These are phyloP conservation scores for Pterostichus madidus DNA, from an alignment of 2,888 invertebrate species.

Conservation along the genomic window DNA sequence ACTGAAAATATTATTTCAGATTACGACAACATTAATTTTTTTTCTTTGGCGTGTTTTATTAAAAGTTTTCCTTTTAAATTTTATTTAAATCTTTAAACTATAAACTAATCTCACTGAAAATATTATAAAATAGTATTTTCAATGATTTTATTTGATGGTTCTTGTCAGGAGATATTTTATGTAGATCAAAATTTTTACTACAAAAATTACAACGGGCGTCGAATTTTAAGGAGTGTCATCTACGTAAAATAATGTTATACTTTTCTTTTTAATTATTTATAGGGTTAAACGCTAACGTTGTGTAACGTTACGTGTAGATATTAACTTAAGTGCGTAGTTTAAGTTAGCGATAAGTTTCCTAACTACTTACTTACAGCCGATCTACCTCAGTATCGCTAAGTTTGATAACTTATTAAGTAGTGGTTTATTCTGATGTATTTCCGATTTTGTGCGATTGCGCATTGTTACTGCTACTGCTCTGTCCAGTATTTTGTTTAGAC, in stretches of 20 bases:
- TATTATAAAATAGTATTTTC: slow-evolving; percentile 67
- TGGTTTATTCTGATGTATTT: slow-evolving; percentile 25
- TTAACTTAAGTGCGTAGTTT: slow-evolving; percentile 57
- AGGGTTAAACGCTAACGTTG: slow-evolving; percentile 31
- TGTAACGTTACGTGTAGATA: slow-evolving; percentile 49
- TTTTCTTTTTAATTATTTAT: slow-evolving; percentile 60
- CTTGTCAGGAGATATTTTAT: slow-evolving; percentile 71
- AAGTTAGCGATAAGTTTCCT: slow-evolving; percentile 57
- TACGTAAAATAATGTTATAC: slow-evolving; percentile 71
- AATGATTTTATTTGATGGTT: slow-evolving; percentile 67
- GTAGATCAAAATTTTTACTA: slow-evolving; percentile 69
- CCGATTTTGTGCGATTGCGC: slow-evolving; percentile 35
- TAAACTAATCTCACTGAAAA: slow-evolving; percentile 39
- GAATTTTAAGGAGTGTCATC: slow-evolving; percentile 73
- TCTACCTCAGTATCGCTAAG: slow-evolving; percentile 57
- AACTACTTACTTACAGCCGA: slow-evolving; percentile 48
- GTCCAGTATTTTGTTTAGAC: slow-evolving; percentile 72
- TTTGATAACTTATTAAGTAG: slow-evolving; percentile 50
- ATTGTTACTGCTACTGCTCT: slow-evolving; percentile 37
- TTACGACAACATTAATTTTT: slow-evolving; percentile 74
- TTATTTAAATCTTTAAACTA: slow-evolving; percentile 61
- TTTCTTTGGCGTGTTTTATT: slow-evolving; percentile 73
- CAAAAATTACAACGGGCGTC: slow-evolving; percentile 72
- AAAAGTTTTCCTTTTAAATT: slow-evolving; percentile 71
- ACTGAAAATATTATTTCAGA: slow-evolving; percentile 71